Conservation (phyloP, 1,140 invertebrate species). For the Diprion similis region DNA sequence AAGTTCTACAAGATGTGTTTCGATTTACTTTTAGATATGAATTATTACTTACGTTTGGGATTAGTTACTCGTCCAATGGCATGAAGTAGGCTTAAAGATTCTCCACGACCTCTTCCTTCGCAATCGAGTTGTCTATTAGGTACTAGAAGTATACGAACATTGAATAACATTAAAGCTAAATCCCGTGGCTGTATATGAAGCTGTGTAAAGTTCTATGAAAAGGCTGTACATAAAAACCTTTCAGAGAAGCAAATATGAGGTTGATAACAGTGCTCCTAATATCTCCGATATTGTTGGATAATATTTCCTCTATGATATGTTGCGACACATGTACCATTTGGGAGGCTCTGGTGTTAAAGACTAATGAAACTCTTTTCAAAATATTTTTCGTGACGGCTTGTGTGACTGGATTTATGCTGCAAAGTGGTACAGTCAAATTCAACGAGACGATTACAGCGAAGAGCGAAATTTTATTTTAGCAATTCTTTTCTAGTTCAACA, state of each 20-base stretch:
- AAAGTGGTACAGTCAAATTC: conserved; percentile 31
- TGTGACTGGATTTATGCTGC: conserved; percentile 71
- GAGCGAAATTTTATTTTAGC: too few species aligned
- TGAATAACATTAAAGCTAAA: conserved; percentile 11
- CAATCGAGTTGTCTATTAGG: conserved; percentile 29
- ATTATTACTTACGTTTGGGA: conserved; percentile 69
- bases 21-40: background rate
- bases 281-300: conserved; percentile 73
- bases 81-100: conserved; percentile 74
- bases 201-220: too few species aligned
- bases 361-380: conserved; percentile 66
- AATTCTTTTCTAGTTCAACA: conserved; percentile 13
- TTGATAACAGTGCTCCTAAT: conserved; percentile 75
- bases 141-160: conserved; percentile 30
- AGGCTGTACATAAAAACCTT: conserved; percentile 57
- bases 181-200: background rate
- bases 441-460: too few species aligned
- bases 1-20: conserved; percentile 14
- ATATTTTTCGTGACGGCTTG: conserved; percentile 70
- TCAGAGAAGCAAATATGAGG: conserved; percentile 73
- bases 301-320: conserved; percentile 69
- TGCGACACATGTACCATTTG: conserved; percentile 65
- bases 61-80: conserved; percentile 78
- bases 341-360: conserved; percentile 60
- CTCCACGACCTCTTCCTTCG: conserved; percentile 64